Conservation (phyloP, 2,797 vertebrate genomes). For the Jordanella pulchra region DNA sequence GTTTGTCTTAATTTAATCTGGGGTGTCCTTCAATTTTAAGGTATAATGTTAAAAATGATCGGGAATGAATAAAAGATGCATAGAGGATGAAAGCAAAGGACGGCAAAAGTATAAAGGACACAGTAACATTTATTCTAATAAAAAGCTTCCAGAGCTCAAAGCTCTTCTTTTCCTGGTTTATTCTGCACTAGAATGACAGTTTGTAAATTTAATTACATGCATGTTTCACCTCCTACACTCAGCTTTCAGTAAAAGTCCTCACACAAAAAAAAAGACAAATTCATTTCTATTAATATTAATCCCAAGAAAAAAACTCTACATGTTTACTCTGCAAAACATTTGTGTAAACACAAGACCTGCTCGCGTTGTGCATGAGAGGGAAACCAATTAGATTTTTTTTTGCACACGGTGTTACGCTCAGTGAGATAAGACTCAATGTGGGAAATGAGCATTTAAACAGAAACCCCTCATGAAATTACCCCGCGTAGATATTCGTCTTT, state of each 20-base stretch:
- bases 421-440: constrained; percentile 33
- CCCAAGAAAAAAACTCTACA: constrained; percentile 11
- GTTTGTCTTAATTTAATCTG: neutral
- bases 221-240: constrained; percentile 38
- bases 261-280: constrained; percentile 27
- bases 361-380: constrained; percentile 35
- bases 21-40: neutral
- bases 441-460: constrained; percentile 17
- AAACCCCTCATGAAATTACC: constrained; percentile 30
- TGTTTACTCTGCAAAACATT: constrained; percentile 16
- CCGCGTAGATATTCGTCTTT: constrained; percentile 30
- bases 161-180: neutral
- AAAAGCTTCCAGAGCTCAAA: neutral
- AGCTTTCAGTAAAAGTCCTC: constrained; percentile 27
- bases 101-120: neutral
- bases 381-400: constrained; percentile 43
- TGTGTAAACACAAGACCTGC: constrained; percentile 27
- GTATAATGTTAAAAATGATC: neutral
- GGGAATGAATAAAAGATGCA: neutral
- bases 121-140: neutral
- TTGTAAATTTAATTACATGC: constrained; percentile 42
- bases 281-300: constrained; percentile 22
- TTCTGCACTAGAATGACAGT: neutral
- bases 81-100: neutral
- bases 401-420: constrained; percentile 22